Evolutionary conservation across 2,113 vertebrate genomes (phyloP).

Genomic region (Burhinus oedicnemus): DNA sequence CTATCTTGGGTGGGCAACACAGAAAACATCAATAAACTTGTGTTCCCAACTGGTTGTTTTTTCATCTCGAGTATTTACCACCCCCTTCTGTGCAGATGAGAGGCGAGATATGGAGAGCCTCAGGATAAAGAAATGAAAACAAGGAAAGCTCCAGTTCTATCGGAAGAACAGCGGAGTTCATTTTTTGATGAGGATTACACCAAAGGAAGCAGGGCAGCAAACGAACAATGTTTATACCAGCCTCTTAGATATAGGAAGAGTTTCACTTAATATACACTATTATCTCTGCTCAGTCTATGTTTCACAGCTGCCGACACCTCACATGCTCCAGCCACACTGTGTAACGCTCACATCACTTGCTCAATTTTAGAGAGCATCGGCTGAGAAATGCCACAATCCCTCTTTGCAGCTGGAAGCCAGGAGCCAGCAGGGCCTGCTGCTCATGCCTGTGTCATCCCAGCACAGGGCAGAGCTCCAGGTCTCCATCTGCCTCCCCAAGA

Average conservation of each 20-base stretch:
- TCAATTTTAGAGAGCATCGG: rapidly evolving
- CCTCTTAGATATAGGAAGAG: background rate
- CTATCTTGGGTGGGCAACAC: background rate
- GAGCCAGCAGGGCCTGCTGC: rapidly evolving
- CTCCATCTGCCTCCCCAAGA: background rate
- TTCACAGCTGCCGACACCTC: background rate
- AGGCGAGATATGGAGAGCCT: background rate
- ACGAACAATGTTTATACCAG: background rate
- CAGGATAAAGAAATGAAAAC: background rate
- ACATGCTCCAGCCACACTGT: rapidly evolving
- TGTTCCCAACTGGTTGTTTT: background rate
- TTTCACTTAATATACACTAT: background rate
- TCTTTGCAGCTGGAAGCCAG: background rate
- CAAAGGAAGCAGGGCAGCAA: background rate
- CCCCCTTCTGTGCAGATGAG: background rate
- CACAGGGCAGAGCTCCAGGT: background rate
- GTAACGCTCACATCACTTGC: background rate
- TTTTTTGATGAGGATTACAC: background rate
- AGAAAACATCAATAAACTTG: background rate
- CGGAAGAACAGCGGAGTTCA: background rate
- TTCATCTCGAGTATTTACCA: background rate
- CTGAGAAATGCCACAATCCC: background rate
- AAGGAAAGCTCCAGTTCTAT: background rate
- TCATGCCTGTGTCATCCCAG: background rate
- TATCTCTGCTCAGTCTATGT: background rate